A percentile compares a stretch with the other conserved stretches of the same genome.
Conservation (phyloP, 1,140 invertebrate genomes). For the Brachionus rubens region DNA sequence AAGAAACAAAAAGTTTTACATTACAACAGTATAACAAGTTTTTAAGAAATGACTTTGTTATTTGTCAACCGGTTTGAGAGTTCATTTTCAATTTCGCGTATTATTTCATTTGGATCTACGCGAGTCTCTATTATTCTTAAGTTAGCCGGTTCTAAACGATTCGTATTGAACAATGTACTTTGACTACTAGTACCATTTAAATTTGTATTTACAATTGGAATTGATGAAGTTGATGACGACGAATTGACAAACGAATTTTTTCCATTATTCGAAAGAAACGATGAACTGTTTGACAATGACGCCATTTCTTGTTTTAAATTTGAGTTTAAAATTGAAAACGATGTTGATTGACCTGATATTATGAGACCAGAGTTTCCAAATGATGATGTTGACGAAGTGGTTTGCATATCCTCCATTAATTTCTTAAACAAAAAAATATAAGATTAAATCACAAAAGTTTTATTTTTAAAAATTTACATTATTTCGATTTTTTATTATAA, state of each 20-base stretch:
- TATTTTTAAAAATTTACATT: constrained; percentile 10
- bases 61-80: neutral
- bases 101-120: constrained; percentile 30
- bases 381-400: constrained; percentile 25
- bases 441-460: neutral
- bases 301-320: constrained; percentile 10
- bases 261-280: constrained; percentile 31
- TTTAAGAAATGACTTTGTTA: constrained; percentile 9
- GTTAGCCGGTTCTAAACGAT: constrained; percentile 2
- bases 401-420: constrained; percentile 30
- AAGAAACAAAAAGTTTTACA: constrained; percentile 8
- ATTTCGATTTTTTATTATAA: constrained; percentile 33
- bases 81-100: constrained; percentile 29
- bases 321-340: neutral
- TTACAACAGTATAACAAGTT: neutral
- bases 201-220: constrained; percentile 25
- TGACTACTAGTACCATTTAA: neutral
- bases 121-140: constrained; percentile 21
- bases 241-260: constrained; percentile 24
- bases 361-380: constrained; percentile 1
- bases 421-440: constrained; percentile 23
- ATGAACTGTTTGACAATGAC: constrained; percentile 9
- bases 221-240: constrained; percentile 38
- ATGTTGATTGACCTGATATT: neutral
- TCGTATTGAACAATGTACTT: neutral